phyloP scores from a whole-genome alignment of 2,888 invertebrate species.

The Euspilapteryx auroguttella region DNA sequence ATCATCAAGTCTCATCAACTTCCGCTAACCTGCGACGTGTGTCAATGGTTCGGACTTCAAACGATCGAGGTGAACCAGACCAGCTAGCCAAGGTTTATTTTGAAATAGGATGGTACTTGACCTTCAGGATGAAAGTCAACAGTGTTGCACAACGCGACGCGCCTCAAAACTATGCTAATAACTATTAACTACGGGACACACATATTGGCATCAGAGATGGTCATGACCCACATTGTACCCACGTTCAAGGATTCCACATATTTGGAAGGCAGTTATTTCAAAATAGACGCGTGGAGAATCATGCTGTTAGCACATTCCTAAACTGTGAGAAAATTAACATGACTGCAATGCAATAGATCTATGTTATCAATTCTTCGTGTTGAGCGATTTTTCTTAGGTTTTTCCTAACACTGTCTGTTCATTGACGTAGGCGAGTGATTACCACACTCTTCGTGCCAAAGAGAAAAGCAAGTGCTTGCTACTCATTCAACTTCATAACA shows the following conservation, averaged over 20 bases:
- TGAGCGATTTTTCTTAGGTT: neutral
- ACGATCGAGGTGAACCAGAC: conserved; percentile 51
- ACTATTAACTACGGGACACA: conserved; percentile 25
- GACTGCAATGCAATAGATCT: no score
- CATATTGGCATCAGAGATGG: conserved; percentile 37
- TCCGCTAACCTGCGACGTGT: no score
- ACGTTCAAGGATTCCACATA: conserved; percentile 58
- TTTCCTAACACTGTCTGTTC: no score
- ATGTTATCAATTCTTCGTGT: neutral
- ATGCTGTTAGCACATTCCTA: conserved; percentile 17
- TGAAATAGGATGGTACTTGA: conserved; percentile 61
- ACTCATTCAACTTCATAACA: neutral
- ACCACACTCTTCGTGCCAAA: neutral
- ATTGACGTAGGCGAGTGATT: neutral
- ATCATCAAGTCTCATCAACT: no score
- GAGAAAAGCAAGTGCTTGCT: neutral
- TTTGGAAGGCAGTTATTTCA: conserved; percentile 55
- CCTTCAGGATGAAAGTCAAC: conserved; percentile 62
- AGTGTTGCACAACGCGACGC: conserved; percentile 48
- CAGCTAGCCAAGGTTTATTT: conserved; percentile 50
- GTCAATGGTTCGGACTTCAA: no score
- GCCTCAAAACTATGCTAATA: conserved; percentile 49
- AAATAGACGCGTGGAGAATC: conserved; percentile 14
- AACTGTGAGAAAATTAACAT: no score
- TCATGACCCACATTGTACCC: conserved; percentile 49